phyloP scores from a whole-genome alignment of 2,797 vertebrate species.

The Cheirogaleus major region DNA sequence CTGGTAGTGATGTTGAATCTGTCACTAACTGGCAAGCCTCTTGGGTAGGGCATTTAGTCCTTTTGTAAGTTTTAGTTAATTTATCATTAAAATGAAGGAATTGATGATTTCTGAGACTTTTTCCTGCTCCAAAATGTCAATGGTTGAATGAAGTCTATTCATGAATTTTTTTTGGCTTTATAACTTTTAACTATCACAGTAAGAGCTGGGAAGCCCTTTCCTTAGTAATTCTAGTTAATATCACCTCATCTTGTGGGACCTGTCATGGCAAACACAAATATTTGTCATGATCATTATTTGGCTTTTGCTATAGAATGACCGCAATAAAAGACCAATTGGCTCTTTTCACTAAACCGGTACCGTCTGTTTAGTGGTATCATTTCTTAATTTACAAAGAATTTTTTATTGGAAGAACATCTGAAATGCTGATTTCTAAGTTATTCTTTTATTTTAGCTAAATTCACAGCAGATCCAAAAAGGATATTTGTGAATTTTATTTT shows the following conservation, averaged over 20 bases:
- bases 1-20: neutral
- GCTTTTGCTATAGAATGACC: neutral
- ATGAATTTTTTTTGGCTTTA: neutral
- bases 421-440: conserved; percentile 43
- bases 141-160: neutral
- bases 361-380: neutral
- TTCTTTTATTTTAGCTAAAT: conserved; percentile 33
- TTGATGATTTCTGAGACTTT: neutral
- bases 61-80: neutral
- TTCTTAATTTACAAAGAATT: neutral
- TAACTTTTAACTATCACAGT: neutral
- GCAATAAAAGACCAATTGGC: neutral
- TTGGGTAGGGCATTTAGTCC: neutral
- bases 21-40: neutral
- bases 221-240: neutral
- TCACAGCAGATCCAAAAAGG: conserved; percentile 4
- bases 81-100: neutral
- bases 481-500: neutral
- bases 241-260: neutral
- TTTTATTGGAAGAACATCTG: neutral
- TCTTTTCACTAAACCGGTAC: neutral
- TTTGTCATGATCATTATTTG: neutral
- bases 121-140: neutral
- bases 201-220: neutral
- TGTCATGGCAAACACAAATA: neutral